Percentiles rank a stretch among this genome's conserved stretches.
Conservation (phyloP, 1,140 invertebrate species). For the Phortica variegata region DNA sequence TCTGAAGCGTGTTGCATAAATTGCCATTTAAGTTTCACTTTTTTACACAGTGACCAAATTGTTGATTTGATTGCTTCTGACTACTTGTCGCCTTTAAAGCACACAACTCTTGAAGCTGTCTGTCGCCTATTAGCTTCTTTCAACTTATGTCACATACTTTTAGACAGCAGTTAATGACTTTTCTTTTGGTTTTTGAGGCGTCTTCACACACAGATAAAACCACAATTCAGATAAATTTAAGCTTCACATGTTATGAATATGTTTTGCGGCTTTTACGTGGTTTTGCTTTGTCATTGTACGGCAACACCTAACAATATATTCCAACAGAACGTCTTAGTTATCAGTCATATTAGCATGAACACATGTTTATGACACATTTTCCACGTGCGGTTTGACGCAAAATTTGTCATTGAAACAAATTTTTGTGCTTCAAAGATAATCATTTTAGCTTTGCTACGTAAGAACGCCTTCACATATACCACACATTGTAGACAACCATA, state of each 20-base stretch:
- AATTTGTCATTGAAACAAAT: not conserved
- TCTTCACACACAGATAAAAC: not conserved
- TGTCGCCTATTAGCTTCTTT: not conserved
- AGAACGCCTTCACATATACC: too few relatives aligned
- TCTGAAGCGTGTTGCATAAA: not conserved
- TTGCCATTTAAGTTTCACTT: too few relatives aligned
- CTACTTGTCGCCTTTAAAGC: too few relatives aligned
- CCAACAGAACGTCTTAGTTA: too few relatives aligned
- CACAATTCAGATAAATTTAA: not conserved
- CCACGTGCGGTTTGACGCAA: slow-evolving; percentile 29
- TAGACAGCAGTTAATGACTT: not conserved
- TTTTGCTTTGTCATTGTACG: slow-evolving; percentile 16
- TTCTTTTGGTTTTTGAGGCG: not conserved
- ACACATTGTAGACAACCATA: not conserved
- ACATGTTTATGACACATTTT: slow-evolving; percentile 44
- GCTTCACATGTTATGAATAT: slow-evolving; percentile 15
- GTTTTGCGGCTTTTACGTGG: slow-evolving; percentile 17
- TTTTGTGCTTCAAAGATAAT: not conserved
- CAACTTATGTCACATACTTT: too few relatives aligned
- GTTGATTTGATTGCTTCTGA: too few relatives aligned
- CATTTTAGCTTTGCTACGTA: too few relatives aligned
- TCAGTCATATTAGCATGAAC: too few relatives aligned
- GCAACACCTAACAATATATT: slow-evolving; percentile 17
- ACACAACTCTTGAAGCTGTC: too few relatives aligned
- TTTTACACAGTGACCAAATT: too few relatives aligned